phyloP scores from a whole-genome alignment of 2,888 invertebrate species.

The Bedellia somnulentella region DNA sequence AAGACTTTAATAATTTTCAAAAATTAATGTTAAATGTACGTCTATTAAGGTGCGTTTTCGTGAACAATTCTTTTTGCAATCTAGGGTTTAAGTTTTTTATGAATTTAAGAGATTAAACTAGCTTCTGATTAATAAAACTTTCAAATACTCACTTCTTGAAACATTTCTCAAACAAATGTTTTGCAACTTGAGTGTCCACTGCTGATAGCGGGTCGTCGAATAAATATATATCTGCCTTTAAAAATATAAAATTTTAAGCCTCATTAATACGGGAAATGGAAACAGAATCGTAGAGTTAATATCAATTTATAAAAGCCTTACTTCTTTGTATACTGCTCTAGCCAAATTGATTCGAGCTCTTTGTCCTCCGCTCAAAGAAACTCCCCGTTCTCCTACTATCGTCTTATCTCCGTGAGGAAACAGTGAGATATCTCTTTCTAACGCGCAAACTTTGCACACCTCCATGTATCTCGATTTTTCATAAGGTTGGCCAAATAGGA shows the following conservation, averaged over 20 bases:
- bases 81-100: too few species aligned
- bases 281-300: too few species aligned
- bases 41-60: too few species aligned
- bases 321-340: conserved; percentile 67
- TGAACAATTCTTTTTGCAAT: too few species aligned
- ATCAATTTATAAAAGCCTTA: too few species aligned
- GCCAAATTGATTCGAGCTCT: conserved; percentile 67
- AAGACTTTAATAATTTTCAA: too few species aligned
- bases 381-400: conserved; percentile 82
- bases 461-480: conserved; percentile 61
- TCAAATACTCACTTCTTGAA: conserved; percentile 39
- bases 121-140: too few species aligned
- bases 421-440: conserved; percentile 72
- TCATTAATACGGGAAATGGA: too few species aligned
- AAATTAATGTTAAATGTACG: too few species aligned
- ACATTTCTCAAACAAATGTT: conserved; percentile 70
- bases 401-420: conserved; percentile 82
- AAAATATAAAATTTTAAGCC: conserved; percentile 15
- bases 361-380: conserved; percentile 82
- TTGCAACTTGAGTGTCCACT: conserved; percentile 71
- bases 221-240: conserved; percentile 70
- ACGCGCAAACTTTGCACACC: conserved; percentile 71
- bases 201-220: conserved; percentile 77
- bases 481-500: conserved; percentile 81
- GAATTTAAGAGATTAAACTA: too few species aligned